phyloP scores from a whole-genome alignment of 2,113 vertebrate species.

The Sus scrofa region DNA sequence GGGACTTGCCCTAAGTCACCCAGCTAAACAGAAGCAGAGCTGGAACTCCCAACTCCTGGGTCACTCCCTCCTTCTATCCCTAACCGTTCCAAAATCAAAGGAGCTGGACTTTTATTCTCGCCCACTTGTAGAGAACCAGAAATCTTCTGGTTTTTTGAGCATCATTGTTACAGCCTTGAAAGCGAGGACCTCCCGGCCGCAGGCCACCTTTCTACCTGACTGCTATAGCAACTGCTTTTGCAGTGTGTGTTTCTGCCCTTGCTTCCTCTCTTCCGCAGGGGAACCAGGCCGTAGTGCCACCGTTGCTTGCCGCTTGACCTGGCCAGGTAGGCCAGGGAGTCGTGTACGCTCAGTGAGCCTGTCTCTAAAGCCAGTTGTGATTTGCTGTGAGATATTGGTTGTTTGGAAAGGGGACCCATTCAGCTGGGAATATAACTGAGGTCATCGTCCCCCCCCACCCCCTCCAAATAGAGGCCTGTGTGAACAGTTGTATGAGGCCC shows the following conservation, averaged over 20 bases:
- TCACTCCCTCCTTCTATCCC: neutral
- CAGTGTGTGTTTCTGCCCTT: neutral
- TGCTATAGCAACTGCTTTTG: neutral
- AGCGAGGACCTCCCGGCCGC: neutral
- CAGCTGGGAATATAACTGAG: neutral
- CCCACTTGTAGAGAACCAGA: constrained; percentile 1
- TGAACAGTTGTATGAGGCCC: neutral
- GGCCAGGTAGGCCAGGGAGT: neutral
- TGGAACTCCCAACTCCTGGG: neutral
- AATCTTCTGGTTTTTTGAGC: constrained; percentile 29
- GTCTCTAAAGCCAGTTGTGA: neutral
- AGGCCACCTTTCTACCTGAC: neutral
- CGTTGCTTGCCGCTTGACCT: neutral
- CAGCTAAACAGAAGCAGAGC: neutral
- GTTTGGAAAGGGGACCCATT: neutral
- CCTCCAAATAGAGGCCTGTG: neutral
- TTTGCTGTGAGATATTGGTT: neutral
- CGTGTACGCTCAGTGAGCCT: neutral
- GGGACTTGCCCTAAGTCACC: constrained; percentile 18
- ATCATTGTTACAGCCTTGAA: neutral
- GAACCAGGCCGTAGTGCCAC: neutral
- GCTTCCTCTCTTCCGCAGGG: neutral
- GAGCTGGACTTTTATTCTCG: neutral
- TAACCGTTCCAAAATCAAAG: neutral
- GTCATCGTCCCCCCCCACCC: neutral